Percentiles rank a stretch among this genome's conserved stretches.
phyloP scores from a whole-genome alignment of 2,797 vertebrate genomes.

The Anolis apletophallus region DNA sequence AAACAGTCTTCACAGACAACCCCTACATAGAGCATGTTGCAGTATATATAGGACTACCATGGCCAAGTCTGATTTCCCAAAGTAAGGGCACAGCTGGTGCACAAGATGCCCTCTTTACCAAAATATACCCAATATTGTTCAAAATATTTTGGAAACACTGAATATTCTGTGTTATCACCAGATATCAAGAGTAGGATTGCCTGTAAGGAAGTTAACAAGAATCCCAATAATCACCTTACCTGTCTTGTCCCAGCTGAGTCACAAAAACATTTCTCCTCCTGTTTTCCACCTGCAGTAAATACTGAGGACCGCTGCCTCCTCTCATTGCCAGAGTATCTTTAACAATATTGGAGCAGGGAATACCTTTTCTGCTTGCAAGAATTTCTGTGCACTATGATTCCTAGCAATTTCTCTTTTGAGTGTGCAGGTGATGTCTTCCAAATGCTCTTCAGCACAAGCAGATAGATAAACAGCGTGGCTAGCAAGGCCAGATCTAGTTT shows the following conservation, averaged over 20 bases:
- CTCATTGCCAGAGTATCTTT: slow-evolving; percentile 37
- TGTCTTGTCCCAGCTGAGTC: slow-evolving; percentile 78
- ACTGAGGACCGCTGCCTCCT: slow-evolving; percentile 61
- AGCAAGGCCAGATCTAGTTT: slow-evolving; percentile 2
- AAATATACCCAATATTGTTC: no score
- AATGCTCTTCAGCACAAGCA: neutral
- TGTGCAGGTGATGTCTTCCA: neutral
- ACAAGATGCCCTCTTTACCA: no score
- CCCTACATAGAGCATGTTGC: no score
- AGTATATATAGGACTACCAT: no score
- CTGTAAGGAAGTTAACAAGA: neutral
- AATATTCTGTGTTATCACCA: neutral
- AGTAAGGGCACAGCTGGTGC: no score
- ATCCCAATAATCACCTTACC: slow-evolving; percentile 64
- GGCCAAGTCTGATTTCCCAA: no score
- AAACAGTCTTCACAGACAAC: no score
- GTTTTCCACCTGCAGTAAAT: slow-evolving; percentile 74
- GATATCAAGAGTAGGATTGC: neutral
- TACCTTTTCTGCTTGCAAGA: neutral
- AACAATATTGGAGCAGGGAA: accelerated
- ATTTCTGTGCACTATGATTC: neutral
- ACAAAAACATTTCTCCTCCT: slow-evolving; percentile 80
- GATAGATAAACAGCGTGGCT: neutral
- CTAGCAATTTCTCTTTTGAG: neutral
- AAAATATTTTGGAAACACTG: no score